Percentiles rank a stretch among this genome's conserved stretches.
These are phyloP conservation scores for Lasioglossum calceatum DNA, from an alignment of 2,888 invertebrate genomes.

Conservation along the genomic window DNA sequence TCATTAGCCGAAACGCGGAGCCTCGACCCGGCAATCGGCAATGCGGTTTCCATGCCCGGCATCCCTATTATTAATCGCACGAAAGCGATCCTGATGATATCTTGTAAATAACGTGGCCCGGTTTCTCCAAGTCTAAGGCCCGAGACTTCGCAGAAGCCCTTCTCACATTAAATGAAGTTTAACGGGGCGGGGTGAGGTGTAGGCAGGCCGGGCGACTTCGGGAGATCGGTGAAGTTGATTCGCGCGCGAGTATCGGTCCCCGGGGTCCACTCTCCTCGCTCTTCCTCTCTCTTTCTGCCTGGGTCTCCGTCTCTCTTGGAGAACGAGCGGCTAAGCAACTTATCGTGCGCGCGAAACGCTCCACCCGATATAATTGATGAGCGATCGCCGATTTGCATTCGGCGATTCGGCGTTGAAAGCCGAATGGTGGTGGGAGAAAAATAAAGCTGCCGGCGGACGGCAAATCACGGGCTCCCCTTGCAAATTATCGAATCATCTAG, in stretches of 20 bases:
- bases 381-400: constrained; percentile 32
- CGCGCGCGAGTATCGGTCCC: neutral
- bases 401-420: constrained; percentile 34
- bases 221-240: constrained; percentile 1
- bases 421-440: constrained; percentile 24
- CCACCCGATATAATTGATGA: constrained; percentile 22
- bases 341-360: constrained; percentile 24
- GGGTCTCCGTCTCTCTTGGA: neutral
- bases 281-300: neutral
- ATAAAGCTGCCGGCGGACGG: constrained; percentile 18
- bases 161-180: constrained; percentile 6
- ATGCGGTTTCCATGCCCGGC: neutral
- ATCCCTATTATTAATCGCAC: constrained; percentile 29
- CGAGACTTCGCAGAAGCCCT: neutral
- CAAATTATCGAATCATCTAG: constrained; percentile 73
- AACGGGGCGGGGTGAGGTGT: neutral
- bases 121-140: neutral
- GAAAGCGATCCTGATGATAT: constrained; percentile 6
- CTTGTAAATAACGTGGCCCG: neutral
- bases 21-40: neutral
- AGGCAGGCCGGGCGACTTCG: neutral
- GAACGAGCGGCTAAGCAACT: constrained; percentile 7
- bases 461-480: constrained; percentile 58
- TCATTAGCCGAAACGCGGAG: constrained; percentile 15
- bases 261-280: neutral